Percentiles rank a stretch among this genome's conserved stretches.
Evolutionary conservation across 30 jellyfish, hydroid and myxozoan genomes (phyloP).

Genomic region (Pelagia noctiluca): DNA sequence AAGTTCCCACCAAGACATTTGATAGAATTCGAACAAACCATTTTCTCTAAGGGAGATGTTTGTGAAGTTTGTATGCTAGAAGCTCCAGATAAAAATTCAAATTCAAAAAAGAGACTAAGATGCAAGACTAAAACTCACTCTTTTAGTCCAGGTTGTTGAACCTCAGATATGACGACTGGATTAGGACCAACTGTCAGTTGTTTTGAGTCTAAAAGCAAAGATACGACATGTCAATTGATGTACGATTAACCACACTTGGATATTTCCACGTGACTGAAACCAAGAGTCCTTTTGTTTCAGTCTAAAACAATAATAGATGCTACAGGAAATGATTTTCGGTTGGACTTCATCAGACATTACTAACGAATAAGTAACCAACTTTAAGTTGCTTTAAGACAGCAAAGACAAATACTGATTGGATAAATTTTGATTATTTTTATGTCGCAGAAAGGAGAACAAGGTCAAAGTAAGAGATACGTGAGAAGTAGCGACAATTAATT

Average conservation of each 20-base stretch:
- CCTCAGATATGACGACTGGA: slow-evolving; percentile 86
- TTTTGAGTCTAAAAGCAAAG: slow-evolving; percentile 48
- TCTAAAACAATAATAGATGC: too few relatives aligned
- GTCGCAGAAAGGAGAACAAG: too few relatives aligned
- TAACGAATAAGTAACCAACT: too few relatives aligned
- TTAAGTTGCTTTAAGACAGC: not conserved
- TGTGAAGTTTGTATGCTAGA: not conserved
- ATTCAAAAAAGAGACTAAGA: not conserved
- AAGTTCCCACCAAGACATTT: too few relatives aligned
- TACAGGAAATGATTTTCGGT: too few relatives aligned
- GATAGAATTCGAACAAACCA: too few relatives aligned
- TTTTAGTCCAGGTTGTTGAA: slow-evolving; percentile 85
- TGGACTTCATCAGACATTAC: too few relatives aligned
- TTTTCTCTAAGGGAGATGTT: not conserved
- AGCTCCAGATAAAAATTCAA: not conserved
- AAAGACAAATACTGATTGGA: not conserved
- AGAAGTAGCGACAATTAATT: not conserved
- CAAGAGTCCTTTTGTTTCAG: too few relatives aligned
- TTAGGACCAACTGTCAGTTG: slow-evolving; percentile 93
- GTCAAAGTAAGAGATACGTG: not conserved
- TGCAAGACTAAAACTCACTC: slow-evolving; percentile 58
- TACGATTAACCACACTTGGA: too few relatives aligned
- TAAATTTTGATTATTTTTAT: not conserved
- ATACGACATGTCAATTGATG: not conserved
- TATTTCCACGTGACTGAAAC: too few relatives aligned